A percentile compares a stretch with the other conserved stretches of the same genome.
Conservation (phyloP, 2,888 invertebrate genomes). For the Thysanoteuthis rhombus region DNA sequence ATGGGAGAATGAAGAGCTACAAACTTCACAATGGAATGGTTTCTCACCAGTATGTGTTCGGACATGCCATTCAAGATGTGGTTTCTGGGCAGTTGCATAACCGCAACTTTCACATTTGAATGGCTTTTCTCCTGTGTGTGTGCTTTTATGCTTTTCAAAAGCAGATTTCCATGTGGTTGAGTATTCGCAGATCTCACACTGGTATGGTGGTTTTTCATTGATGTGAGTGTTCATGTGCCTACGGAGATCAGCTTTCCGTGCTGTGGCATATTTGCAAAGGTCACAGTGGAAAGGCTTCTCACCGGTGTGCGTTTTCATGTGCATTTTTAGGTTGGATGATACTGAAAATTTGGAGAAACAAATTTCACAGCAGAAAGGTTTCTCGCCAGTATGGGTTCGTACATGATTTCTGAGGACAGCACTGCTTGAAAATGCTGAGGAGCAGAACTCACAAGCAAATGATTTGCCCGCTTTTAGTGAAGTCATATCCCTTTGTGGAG, state of each 20-base stretch:
- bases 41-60: conserved; percentile 68
- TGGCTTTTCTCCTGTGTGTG: background rate
- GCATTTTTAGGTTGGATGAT: background rate
- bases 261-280: background rate
- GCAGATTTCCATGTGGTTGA: too few relatives aligned
- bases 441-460: background rate
- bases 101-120: background rate
- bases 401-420: background rate
- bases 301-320: background rate
- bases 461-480: background rate
- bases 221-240: background rate
- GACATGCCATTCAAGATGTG: conserved; percentile 65
- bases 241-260: background rate
- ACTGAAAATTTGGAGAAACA: background rate
- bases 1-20: conserved; percentile 41
- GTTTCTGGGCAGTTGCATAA: background rate
- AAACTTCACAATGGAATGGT: conserved; percentile 64
- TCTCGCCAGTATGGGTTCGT: background rate
- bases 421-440: background rate
- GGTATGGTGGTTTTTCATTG: background rate
- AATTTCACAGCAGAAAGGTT: background rate
- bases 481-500: too few relatives aligned
- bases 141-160: background rate
- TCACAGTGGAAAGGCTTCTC: background rate
- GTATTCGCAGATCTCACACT: background rate